Evolutionary conservation across 1,140 invertebrate species (phyloP), one percentile per base, ranked within the genome.

Genomic region (Dendrolimus punctatus): DNA sequence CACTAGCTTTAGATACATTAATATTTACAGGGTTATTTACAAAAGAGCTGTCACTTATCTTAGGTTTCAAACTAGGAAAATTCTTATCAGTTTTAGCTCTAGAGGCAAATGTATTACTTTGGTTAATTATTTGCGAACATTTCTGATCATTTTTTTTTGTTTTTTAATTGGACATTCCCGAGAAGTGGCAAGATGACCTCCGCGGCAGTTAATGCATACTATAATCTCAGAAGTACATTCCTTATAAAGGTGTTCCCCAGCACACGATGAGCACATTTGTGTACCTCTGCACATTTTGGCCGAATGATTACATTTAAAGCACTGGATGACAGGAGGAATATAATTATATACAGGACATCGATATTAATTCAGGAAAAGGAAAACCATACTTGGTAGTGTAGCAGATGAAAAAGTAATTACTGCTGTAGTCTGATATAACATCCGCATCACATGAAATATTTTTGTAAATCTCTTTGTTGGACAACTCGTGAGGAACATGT

Each of bases 221-320:
- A 48, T 37, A 8, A 38, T 8, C n/a, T 36, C 37, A 7, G 23
- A 8, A 37, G 37, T 6, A 37, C 46, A 48, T 38, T 37, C 10
- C 6, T 48, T 37, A 37, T 48, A 48, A 6, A 23, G 39, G 46
- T 48, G 46, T 7, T 48, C 6, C n/a, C 46, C 46, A 44, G 8
- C 6, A 8, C 43, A 44, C 23, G 43, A 44, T 7, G 43, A 44
- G 6, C 43, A 44, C n/a, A n/a, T n/a, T 40, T 47, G 44, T 7
- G n/a, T 10, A 4, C 52, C 40, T 43, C 47, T 40, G 8, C 40
- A 63, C 36, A 51, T n/a, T 40, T 59, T 64, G 4, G 46, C 57
- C 4, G 51, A 53, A 8, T 59, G 53, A 38, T 55, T 63, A n/a
- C 53, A 63, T 54, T 59, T 59, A 0, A 63, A n/a, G 42, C 55